Conservation (phyloP, 2,888 invertebrate species). For the Panorpa germanica region DNA sequence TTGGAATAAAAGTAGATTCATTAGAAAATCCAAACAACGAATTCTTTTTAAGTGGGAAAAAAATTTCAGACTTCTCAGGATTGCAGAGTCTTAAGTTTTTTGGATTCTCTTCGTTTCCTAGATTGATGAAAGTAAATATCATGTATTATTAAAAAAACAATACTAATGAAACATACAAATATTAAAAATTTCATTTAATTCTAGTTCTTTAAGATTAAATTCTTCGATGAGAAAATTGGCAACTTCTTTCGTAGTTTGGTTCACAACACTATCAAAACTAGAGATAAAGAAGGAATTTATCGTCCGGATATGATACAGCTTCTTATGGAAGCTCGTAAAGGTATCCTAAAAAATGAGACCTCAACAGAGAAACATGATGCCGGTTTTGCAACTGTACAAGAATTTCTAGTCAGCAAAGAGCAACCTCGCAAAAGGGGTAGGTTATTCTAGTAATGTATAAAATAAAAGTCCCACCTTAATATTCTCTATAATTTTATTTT, state of each 20-base stretch:
- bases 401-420: constrained; percentile 19
- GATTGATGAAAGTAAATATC: not conserved
- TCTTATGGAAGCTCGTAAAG: constrained; percentile 31
- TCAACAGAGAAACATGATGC: constrained; percentile 10
- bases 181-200: too few relatives aligned
- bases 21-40: constrained; percentile 16
- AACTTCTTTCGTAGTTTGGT: constrained; percentile 23
- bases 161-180: too few relatives aligned
- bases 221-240: constrained; percentile 15
- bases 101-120: not conserved
- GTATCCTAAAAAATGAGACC: constrained; percentile 13
- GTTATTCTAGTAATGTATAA: constrained; percentile 18
- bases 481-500: too few relatives aligned
- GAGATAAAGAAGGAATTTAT: constrained; percentile 21
- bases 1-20: constrained; percentile 21
- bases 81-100: not conserved
- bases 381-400: constrained; percentile 17
- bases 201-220: too few relatives aligned
- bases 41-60: constrained; percentile 15
- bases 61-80: constrained; percentile 5
- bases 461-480: constrained; percentile 16
- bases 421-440: constrained; percentile 25
- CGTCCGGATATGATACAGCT: constrained; percentile 34
- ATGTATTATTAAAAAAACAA: too few relatives aligned
- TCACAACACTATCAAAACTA: constrained; percentile 21